Evolutionary conservation across 2,113 vertebrate genomes (phyloP), one percentile per base, ranked within the genome.

Genomic region (Procavia capensis): DNA sequence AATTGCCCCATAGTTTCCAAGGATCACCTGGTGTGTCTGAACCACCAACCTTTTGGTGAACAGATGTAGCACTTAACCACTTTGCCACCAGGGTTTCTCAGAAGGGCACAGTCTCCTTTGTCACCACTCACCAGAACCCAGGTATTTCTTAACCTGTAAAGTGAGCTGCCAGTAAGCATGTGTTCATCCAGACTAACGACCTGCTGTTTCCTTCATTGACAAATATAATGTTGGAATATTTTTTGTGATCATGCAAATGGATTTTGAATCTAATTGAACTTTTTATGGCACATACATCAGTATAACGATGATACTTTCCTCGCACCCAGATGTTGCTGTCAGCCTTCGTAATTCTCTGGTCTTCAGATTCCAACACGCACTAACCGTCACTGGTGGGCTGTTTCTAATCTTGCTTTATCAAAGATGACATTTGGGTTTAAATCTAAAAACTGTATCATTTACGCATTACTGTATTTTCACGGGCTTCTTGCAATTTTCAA

Each of bases 181-280:
- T 54, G 0, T 3, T 45, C 54, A 5, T 61, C 61, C 0, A 0
- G 3, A 27, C 47, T 4, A 85, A 25, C 45, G n/a, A 5, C 20
- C 13, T 0, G 1, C 34, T 50, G 22, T 27, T 66, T 39, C n/a
- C 74, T 85, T 19, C 4, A 0, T 36, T 88, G 89, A 85, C 95
- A 97, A 92, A 94, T 39, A 45, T 5, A 41, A 61, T 31, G 22
- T 29, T 57, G 68, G 74, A 13, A 5, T 63, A 34, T 54, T 31
- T 34, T 63, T 27, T 76, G 89, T 57, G 93, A 96, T 91, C 13
- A 91, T 80, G 80, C 80, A 93, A 93, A 93, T 94, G 90, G 84
- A 43, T 92, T 95, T 91, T 87, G 84, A 96, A 90, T 93, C 90
- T 92, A 90, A 95, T 80, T 95, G 96, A 97, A 93, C 86, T 93